Evolutionary conservation across 2,113 vertebrate species (phyloP), one percentile per base, ranked within the genome.

Genomic region (Muscicapa adusta): DNA sequence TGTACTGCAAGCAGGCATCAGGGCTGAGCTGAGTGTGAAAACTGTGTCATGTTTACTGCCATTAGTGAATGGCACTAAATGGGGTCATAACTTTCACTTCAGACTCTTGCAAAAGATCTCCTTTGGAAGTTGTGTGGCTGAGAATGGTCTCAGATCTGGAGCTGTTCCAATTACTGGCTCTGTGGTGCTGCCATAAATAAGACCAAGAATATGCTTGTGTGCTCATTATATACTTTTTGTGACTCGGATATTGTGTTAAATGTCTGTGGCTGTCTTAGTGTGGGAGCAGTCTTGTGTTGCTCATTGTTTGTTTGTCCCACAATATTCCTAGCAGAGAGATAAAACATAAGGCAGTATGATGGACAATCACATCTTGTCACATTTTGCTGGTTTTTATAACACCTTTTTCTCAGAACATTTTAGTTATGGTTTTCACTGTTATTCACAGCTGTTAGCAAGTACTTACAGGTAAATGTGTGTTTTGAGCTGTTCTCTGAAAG

Each of bases 11-110:
- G 58, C 47, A 70, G 83, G 63, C 68, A 84, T 45, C 79, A 38
- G 75, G 48, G 38, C 80, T 86, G 94, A 83, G 75, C 68, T 4
- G 9, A 26, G n/a, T 81, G 86, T 75, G 83, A 85, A 91, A 68
- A 45, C 36, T 40, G 79, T 71, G 85, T 61, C n/a, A 2, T 42
- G 68, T 93, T 90, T 61, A 31, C 53, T 85, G 43, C 54, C 68
- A 14, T 84, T 66, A 85, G 81, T 17, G 67, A 77, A 14, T 1
- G 10, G 47, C 82, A 63, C 60, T 77, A 91, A 93, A 79, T 24
- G 73, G 61, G 85, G 81, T 94, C 89, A 61, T 38, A 40, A 80
- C 79, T 96, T 96, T 85, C 57, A 42, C 65, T 91, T 47, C 60
- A 89, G 57, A 25, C 36, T 88, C 42, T 56, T 73, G n/a, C 24